Evolutionary conservation across 2,797 vertebrate genomes (phyloP).

Genomic region (Schizopygopsis malacanthus): DNA sequence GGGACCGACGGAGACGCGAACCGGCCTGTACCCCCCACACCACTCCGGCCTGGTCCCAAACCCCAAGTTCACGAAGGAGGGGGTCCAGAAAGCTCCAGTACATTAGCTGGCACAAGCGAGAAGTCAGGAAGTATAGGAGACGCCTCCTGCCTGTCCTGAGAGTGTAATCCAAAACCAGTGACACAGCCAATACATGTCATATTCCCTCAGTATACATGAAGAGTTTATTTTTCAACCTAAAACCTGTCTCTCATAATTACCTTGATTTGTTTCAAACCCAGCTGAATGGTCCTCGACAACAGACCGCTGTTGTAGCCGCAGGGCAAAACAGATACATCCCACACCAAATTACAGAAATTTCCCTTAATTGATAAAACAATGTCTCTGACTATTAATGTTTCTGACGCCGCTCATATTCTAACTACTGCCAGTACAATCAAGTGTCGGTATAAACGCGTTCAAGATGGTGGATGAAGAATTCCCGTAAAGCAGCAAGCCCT

Average conservation of each 20-base stretch:
- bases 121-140: slow-evolving; percentile 83
- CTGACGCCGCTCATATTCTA: slow-evolving; percentile 27
- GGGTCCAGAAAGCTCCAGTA: slow-evolving; percentile 60
- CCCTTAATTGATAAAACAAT: slow-evolving; percentile 49
- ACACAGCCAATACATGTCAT: slow-evolving; percentile 84
- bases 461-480: slow-evolving; percentile 38
- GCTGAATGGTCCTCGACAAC: slow-evolving; percentile 75
- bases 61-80: slow-evolving; percentile 18
- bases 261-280: slow-evolving; percentile 80
- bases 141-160: slow-evolving; percentile 76
- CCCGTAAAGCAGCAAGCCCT: slow-evolving; percentile 29
- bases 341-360: slow-evolving; percentile 15
- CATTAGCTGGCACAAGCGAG: slow-evolving; percentile 79
- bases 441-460: slow-evolving; percentile 33
- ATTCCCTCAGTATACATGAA: slow-evolving; percentile 76
- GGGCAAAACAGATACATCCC: slow-evolving; percentile 50
- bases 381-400: slow-evolving; percentile 57
- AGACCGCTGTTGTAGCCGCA: slow-evolving; percentile 73
- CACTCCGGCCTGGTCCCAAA: slow-evolving; percentile 53
- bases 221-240: slow-evolving; percentile 83
- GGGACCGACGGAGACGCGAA: slow-evolving; percentile 65
- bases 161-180: slow-evolving; percentile 82
- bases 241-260: slow-evolving; percentile 83
- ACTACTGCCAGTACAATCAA: slow-evolving; percentile 20
- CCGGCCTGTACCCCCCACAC: slow-evolving; percentile 47